Percentiles rank a stretch among this genome's conserved stretches.
These are phyloP conservation scores for Osmoderma eremita DNA, from an alignment of 2,888 invertebrate genomes.

Conservation along the genomic window DNA sequence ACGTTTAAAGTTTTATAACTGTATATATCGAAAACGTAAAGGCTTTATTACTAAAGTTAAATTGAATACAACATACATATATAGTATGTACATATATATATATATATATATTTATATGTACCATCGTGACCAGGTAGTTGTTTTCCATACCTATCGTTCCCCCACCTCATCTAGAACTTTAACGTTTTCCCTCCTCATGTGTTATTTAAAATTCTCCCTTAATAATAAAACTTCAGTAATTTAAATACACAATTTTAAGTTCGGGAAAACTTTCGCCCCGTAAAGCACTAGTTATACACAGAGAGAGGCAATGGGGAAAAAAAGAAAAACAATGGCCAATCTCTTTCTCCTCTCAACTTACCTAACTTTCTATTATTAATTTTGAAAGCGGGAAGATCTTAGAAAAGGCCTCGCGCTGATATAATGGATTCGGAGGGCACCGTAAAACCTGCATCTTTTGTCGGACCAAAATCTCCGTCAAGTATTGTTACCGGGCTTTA, in stretches of 20 bases:
- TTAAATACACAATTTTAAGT: conserved; percentile 39
- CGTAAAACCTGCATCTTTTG: conserved; percentile 24
- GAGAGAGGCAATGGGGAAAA: background rate
- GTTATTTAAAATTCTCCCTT: conserved; percentile 37
- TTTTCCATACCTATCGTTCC: background rate
- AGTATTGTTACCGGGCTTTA: conserved; percentile 15
- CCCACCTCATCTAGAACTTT: conserved; percentile 7
- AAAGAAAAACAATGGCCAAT: conserved; percentile 21
- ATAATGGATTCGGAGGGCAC: conserved; percentile 24
- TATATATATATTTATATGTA: background rate
- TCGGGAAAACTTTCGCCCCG: conserved; percentile 9
- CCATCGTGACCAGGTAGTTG: conserved; percentile 23
- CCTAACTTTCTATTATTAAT: conserved; percentile 32
- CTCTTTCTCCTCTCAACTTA: conserved; percentile 3
- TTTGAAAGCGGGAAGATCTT: conserved; percentile 25
- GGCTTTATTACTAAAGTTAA: conserved; percentile 33
- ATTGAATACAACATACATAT: conserved; percentile 20
- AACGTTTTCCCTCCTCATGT: conserved; percentile 21
- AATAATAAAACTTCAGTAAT: conserved; percentile 38
- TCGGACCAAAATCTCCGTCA: conserved; percentile 2
- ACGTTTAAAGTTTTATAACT: conserved; percentile 11
- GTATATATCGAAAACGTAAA: conserved; percentile 25
- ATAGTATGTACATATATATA: too few species aligned
- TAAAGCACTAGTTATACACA: conserved; percentile 3
- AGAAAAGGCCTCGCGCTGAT: conserved; percentile 1